phyloP scores from a whole-genome alignment of 2,797 vertebrate species.

The Helarctos malayanus region DNA sequence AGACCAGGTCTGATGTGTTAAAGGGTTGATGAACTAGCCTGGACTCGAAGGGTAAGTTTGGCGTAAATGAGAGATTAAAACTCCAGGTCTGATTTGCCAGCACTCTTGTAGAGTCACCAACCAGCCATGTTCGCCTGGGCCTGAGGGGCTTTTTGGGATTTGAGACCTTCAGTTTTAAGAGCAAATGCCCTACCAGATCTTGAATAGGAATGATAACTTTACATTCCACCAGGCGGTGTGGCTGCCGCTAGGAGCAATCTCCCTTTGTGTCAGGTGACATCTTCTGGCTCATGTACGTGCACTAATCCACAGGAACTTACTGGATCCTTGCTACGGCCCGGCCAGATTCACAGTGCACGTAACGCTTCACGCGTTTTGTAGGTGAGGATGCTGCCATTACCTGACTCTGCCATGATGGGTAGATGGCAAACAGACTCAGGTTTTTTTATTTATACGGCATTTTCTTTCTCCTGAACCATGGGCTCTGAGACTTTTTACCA shows the following conservation, averaged over 20 bases:
- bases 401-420: background rate
- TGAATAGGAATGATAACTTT: background rate
- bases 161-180: background rate
- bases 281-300: fast-evolving
- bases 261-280: fast-evolving
- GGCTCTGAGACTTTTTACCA: background rate
- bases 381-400: background rate
- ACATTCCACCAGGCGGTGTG: fast-evolving
- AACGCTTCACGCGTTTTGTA: fast-evolving
- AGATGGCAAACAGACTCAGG: background rate
- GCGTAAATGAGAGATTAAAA: background rate
- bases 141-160: background rate
- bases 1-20: background rate
- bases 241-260: no score
- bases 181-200: background rate
- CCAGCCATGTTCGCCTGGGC: background rate
- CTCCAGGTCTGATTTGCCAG: background rate
- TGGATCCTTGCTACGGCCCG: fast-evolving
- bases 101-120: background rate
- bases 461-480: background rate
- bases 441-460: background rate
- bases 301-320: fast-evolving
- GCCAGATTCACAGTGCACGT: background rate
- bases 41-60: background rate
- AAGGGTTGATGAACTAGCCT: background rate